These are phyloP conservation scores for Teleogryllus oceanicus DNA, from an alignment of 2,888 invertebrate genomes.

Conservation along the genomic window DNA sequence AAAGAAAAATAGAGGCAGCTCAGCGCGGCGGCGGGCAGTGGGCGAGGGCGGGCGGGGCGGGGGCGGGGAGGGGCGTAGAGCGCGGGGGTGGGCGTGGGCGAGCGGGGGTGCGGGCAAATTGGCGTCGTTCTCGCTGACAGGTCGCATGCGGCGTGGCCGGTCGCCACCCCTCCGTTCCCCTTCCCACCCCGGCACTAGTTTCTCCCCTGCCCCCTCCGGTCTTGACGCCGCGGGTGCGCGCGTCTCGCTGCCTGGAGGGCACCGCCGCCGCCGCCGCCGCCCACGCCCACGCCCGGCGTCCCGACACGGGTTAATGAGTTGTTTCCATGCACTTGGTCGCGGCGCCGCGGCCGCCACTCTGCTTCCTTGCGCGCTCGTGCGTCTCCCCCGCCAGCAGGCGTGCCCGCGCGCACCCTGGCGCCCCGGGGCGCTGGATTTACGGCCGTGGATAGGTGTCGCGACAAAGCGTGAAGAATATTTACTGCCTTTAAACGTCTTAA, in stretches of 20 bases:
- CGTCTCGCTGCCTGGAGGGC: not conserved
- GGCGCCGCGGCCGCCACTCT: not conserved
- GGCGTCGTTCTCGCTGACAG: not conserved
- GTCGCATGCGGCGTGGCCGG: not conserved
- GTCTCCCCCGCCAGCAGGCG: not conserved
- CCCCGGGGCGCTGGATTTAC: not conserved
- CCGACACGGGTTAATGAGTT: too few relatives aligned
- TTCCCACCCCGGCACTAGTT: not conserved
- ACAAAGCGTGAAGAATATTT: constrained; percentile 6
- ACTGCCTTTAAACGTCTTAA: not conserved
- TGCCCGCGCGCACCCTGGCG: not conserved
- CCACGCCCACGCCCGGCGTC: too few relatives aligned
- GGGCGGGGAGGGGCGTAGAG: not conserved
- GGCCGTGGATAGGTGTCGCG: constrained; percentile 6
- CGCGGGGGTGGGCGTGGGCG: not conserved
- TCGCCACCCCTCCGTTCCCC: too few relatives aligned
- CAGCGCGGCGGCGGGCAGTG: not conserved
- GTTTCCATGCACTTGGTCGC: not conserved
- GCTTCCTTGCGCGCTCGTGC: not conserved
- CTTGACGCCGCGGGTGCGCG: not conserved
- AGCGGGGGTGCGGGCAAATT: not conserved
- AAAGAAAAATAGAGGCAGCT: constrained; percentile 18
- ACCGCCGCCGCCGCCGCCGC: not conserved
- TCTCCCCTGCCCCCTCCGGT: not conserved
- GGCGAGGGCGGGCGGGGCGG: not conserved